phyloP scores from a whole-genome alignment of 92 coral and sea anemone species.

The Plumapathes pennacea region DNA sequence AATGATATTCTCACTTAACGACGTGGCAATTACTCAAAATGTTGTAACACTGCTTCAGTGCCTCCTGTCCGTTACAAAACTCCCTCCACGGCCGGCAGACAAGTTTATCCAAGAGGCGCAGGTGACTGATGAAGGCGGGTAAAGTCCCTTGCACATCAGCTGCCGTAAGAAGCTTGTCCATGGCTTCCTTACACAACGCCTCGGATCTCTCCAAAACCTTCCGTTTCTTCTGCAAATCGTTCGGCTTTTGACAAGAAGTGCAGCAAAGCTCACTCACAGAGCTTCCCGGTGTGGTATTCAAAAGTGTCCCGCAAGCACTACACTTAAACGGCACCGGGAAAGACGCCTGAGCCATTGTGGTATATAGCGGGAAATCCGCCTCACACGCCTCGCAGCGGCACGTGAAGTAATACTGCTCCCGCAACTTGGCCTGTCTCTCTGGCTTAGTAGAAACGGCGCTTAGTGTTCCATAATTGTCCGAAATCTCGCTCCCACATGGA shows the following conservation, averaged over 20 bases:
- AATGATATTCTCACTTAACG: constrained; percentile 24
- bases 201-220: constrained; percentile 51
- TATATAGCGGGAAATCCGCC: constrained; percentile 74
- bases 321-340: constrained; percentile 63
- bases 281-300: constrained; percentile 18
- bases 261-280: constrained; percentile 3
- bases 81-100: constrained; percentile 89
- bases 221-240: constrained; percentile 46
- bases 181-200: constrained; percentile 52
- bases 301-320: constrained; percentile 35
- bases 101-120: constrained; percentile 68
- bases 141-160: constrained; percentile 69
- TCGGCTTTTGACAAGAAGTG: constrained; percentile 36
- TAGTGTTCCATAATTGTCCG: constrained; percentile 93
- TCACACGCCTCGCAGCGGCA: constrained; percentile 77
- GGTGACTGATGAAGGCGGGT: constrained; percentile 63
- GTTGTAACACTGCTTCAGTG: constrained; percentile 87
- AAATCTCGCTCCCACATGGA: constrained; percentile 73
- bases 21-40: constrained; percentile 80
- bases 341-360: constrained; percentile 35
- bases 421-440: constrained; percentile 59
- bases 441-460: constrained; percentile 71
- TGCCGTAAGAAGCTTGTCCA: constrained; percentile 63
- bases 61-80: constrained; percentile 86
- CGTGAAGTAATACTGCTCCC: constrained; percentile 76